Evolutionary conservation across 1,140 invertebrate species (phyloP).

Genomic region (Sitobion miscanthi): DNA sequence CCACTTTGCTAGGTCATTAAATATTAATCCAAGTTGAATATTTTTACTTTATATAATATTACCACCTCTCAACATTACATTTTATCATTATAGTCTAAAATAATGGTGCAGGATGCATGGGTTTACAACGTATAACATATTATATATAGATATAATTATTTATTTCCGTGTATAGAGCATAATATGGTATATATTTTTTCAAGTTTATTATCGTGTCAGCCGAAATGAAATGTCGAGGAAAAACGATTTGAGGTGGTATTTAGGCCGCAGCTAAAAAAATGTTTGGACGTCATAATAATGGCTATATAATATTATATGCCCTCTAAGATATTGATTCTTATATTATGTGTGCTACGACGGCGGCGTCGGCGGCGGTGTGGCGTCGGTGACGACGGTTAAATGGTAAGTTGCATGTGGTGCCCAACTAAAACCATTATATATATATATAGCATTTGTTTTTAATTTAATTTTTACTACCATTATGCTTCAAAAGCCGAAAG

Average conservation of each 20-base stretch:
- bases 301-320: constrained; percentile 1
- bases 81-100: not conserved
- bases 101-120: not conserved
- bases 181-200: not conserved
- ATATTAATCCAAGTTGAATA: constrained; percentile 8
- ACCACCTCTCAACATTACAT: not conserved
- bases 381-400: not conserved
- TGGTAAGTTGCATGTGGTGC: not conserved
- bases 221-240: not conserved
- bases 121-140: not conserved
- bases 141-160: not conserved
- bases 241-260: not conserved
- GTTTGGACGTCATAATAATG: constrained; percentile 8
- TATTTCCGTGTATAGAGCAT: not conserved
- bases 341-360: constrained; percentile 22
- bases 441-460: not conserved
- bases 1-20: not conserved
- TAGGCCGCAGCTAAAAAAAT: constrained; percentile 8
- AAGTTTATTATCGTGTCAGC: not conserved
- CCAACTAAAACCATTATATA: not conserved
- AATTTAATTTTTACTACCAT: not conserved
- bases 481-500: not conserved
- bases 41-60: not conserved
- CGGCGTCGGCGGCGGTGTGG: not conserved
- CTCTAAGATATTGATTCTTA: constrained; percentile 35